Conservation (phyloP, 2,888 invertebrate genomes). For the Busseola fusca region DNA sequence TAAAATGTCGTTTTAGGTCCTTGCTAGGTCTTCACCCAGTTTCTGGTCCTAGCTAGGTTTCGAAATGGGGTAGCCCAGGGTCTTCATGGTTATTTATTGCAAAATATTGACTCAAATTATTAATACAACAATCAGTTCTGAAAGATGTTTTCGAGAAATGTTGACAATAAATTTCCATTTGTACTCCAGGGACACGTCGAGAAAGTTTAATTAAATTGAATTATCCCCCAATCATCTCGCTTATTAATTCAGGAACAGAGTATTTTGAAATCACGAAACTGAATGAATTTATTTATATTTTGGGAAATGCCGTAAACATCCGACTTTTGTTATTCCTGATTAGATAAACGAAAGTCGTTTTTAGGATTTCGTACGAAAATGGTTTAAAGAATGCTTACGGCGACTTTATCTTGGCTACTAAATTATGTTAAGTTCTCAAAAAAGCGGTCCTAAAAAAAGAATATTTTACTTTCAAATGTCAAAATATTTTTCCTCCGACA, state of each 20-base stretch:
- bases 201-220: slow-evolving; percentile 57
- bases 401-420: neutral
- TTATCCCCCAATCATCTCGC: slow-evolving; percentile 51
- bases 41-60: too few species aligned
- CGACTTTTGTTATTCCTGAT: slow-evolving; percentile 3
- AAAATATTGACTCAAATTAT: slow-evolving; percentile 37
- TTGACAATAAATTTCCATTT: slow-evolving; percentile 52
- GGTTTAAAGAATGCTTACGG: neutral
- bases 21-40: too few species aligned
- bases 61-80: too few species aligned
- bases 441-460: neutral
- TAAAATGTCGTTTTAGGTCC: too few species aligned
- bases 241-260: slow-evolving; percentile 52
- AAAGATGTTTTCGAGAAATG: slow-evolving; percentile 43
- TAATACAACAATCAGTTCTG: slow-evolving; percentile 34
- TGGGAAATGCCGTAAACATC: slow-evolving; percentile 7
- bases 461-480: neutral
- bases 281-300: slow-evolving; percentile 30
- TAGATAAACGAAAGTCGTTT: neutral
- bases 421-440: neutral
- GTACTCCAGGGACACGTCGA: slow-evolving; percentile 37
- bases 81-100: slow-evolving; percentile 22
- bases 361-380: too few species aligned
- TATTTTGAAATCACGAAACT: slow-evolving; percentile 27
- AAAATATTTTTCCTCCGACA: neutral